Evolutionary conservation across 2,113 vertebrate species (phyloP).

Genomic region (Pionites leucogaster): DNA sequence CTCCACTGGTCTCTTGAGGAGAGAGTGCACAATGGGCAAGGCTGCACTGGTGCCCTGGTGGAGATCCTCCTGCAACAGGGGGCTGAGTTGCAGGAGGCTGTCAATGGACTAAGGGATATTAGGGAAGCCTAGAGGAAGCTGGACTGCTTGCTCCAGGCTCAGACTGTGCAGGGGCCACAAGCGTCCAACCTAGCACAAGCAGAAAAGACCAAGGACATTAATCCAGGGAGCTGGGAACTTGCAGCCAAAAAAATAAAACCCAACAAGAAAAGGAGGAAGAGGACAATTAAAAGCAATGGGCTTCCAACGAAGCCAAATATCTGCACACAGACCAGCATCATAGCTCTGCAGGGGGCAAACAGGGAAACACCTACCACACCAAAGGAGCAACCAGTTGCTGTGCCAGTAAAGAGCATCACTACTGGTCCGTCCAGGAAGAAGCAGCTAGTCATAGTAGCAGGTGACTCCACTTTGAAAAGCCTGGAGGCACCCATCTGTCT

Average conservation of each 20-base stretch:
- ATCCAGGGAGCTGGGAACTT: not conserved
- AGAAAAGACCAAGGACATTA: not conserved
- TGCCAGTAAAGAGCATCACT: not conserved
- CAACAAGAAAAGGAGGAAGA: not conserved
- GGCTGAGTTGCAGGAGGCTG: not conserved
- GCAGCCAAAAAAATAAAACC: not conserved
- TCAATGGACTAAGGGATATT: not conserved
- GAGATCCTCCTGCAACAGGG: not conserved
- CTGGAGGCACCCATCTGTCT: not conserved
- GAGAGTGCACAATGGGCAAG: not conserved
- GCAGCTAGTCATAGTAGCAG: not conserved
- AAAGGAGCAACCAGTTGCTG: not conserved
- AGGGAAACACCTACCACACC: not conserved
- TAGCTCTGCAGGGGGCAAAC: not conserved
- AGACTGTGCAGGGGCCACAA: not conserved
- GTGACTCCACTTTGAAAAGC: not conserved
- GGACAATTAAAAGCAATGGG: not conserved
- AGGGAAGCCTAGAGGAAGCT: not conserved
- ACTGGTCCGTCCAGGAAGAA: not conserved
- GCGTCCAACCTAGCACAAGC: not conserved
- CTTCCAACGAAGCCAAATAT: not conserved
- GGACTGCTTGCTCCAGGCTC: not conserved
- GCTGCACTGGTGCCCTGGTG: not conserved
- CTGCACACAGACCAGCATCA: not conserved
- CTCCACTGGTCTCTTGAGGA: not conserved